phyloP scores from a whole-genome alignment of 1,140 invertebrate genomes.

The Spodoptera frugiperda region DNA sequence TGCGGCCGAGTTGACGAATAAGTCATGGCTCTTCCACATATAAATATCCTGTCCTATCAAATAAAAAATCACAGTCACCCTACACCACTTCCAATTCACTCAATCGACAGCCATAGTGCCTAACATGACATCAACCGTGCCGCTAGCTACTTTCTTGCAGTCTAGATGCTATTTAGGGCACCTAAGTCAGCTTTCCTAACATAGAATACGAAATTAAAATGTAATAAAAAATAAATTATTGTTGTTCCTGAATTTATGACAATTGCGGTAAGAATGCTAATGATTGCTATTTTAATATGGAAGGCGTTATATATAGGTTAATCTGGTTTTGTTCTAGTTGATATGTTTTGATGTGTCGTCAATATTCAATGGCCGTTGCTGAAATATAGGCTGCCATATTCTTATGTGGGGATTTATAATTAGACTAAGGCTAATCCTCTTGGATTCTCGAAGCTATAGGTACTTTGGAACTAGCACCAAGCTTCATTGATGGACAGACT shows the following conservation, averaged over 20 bases:
- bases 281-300: neutral
- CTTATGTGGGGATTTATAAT: no score
- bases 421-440: no score
- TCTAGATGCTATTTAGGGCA: conserved; percentile 26
- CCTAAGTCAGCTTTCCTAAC: conserved; percentile 8
- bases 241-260: neutral
- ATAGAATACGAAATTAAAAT: conserved; percentile 7
- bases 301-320: no score
- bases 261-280: neutral
- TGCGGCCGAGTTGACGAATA: no score
- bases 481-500: no score
- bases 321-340: no score
- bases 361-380: no score
- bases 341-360: no score
- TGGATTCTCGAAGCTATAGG: no score
- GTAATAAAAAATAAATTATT: neutral
- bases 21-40: no score
- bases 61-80: neutral
- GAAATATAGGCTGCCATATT: no score
- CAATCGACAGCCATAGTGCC: neutral
- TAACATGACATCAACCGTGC: conserved; percentile 16
- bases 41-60: neutral
- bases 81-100: neutral
- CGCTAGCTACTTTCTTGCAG: conserved; percentile 19
- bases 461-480: no score